Evolutionary conservation across 2,888 invertebrate genomes (phyloP), one percentile per base, ranked within the genome.

Genomic region (Scotopteryx bipunctaria): DNA sequence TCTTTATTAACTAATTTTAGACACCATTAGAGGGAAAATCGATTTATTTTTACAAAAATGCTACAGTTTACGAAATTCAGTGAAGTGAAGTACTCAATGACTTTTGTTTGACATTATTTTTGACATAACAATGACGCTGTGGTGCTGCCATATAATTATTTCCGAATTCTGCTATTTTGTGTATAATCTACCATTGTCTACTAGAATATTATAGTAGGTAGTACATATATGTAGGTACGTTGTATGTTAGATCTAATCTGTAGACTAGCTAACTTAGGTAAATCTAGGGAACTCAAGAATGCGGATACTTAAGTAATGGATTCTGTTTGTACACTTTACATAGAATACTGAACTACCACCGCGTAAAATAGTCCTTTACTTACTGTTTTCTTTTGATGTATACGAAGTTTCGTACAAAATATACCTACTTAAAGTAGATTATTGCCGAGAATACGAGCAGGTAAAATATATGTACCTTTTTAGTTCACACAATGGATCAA

Each of bases 41-140:
- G 16, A 37, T 44, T 42, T 47, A 40, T 41, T 51, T 50, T 50
- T 11, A 31, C 14, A 21, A 21, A 42, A 36, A 49, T 41, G 25
- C 9, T n/a, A 32, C 36, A 43, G 50, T 50, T 50, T 46, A 46
- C 33, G 9, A 35, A 36, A 33, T 46, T 46, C 31, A 5, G 29
- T 13, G 19, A n/a, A 41, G n/a, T n/a, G n/a, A 46, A 55, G 50
- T 46, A 55, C 38, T 41, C 21, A 32, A 15, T 51, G 50, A 53
- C 51, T 31, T 51, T 50, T 37, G 29, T 44, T 49, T 54, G 46
- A 44, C 57, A 50, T 50, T 51, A 56, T 60, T 58, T 58, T 57
- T 38, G 8, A 33, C 35, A 35, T 27, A 2, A 8, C 36, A 45
- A 38, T 16, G 32, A 56, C 46, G 46, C 43, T 31, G 14, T 11